A percentile compares a stretch with the other conserved stretches of the same genome.
Conservation (phyloP, 2,888 invertebrate genomes). For the Druceiella hillmani region DNA sequence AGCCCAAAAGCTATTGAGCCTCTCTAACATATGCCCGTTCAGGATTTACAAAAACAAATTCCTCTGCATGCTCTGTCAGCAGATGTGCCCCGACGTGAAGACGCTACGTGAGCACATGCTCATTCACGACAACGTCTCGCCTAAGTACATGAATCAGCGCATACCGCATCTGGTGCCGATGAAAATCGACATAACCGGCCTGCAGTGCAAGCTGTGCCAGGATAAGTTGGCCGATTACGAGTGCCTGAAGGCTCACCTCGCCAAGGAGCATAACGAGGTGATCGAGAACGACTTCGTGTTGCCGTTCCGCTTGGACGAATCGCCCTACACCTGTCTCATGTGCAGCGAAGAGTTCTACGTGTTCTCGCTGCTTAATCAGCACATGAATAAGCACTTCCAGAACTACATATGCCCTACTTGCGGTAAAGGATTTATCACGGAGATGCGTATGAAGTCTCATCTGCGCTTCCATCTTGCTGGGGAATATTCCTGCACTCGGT, state of each 20-base stretch:
- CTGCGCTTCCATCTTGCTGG: slow-evolving; percentile 39
- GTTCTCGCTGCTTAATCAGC: slow-evolving; percentile 40
- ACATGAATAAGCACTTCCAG: slow-evolving; percentile 45
- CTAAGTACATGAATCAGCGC: too few relatives aligned
- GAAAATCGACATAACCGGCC: slow-evolving; percentile 39
- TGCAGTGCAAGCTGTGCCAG: slow-evolving; percentile 35
- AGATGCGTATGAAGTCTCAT: slow-evolving; percentile 37
- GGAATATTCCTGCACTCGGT: slow-evolving; percentile 39
- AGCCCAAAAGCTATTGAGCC: background rate
- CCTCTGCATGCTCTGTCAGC: slow-evolving; percentile 3
- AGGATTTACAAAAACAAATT: slow-evolving; percentile 1
- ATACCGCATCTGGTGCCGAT: too few relatives aligned
- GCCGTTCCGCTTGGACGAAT: slow-evolving; percentile 37
- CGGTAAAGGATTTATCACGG: slow-evolving; percentile 41
- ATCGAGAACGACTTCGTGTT: slow-evolving; percentile 35
- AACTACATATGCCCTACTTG: slow-evolving; percentile 45
- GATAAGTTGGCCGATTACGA: slow-evolving; percentile 28
- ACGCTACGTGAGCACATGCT: slow-evolving; percentile 39
- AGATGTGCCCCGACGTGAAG: slow-evolving; percentile 1
- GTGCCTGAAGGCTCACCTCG: slow-evolving; percentile 34
- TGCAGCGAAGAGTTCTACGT: slow-evolving; percentile 35
- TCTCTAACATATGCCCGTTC: slow-evolving; percentile 4
- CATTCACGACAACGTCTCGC: slow-evolving; percentile 30
- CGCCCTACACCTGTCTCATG: slow-evolving; percentile 34
- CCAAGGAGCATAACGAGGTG: slow-evolving; percentile 31